These are phyloP conservation scores for Lasioglossum zephyrum DNA, from an alignment of 2,888 invertebrate genomes.

Conservation along the genomic window DNA sequence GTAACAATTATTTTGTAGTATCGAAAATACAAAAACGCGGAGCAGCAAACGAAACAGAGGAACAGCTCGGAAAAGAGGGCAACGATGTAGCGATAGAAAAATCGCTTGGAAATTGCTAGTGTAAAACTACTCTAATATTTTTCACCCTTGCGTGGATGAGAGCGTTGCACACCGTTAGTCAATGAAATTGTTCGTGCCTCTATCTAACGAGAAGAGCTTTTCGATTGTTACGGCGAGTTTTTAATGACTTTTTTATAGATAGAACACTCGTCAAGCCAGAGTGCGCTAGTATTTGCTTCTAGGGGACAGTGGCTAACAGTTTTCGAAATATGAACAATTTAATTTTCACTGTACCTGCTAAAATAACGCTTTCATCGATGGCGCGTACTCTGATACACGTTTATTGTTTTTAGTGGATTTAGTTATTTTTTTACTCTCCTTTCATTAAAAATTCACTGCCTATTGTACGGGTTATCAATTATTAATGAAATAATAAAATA, in stretches of 20 bases:
- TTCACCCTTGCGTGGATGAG: not conserved
- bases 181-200: not conserved
- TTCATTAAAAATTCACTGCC: not conserved
- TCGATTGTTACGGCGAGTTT: not conserved
- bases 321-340: slow-evolving; percentile 7
- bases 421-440: not conserved
- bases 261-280: not conserved
- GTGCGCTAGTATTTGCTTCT: not conserved
- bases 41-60: not conserved
- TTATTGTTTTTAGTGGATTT: not conserved
- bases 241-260: not conserved
- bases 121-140: not conserved
- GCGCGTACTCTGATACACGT: not conserved
- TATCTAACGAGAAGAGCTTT: not conserved
- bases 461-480: not conserved
- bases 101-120: slow-evolving; percentile 5
- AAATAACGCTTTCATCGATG: not conserved
- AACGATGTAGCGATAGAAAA: not conserved
- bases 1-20: slow-evolving; percentile 5
- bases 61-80: no score
- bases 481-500: not conserved
- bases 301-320: not conserved
- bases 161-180: not conserved
- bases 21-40: not conserved
- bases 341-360: not conserved